A percentile compares a stretch with the other conserved stretches of the same genome.
Evolutionary conservation across 2,113 vertebrate genomes (phyloP).

Genomic region (Sander vitreus): DNA sequence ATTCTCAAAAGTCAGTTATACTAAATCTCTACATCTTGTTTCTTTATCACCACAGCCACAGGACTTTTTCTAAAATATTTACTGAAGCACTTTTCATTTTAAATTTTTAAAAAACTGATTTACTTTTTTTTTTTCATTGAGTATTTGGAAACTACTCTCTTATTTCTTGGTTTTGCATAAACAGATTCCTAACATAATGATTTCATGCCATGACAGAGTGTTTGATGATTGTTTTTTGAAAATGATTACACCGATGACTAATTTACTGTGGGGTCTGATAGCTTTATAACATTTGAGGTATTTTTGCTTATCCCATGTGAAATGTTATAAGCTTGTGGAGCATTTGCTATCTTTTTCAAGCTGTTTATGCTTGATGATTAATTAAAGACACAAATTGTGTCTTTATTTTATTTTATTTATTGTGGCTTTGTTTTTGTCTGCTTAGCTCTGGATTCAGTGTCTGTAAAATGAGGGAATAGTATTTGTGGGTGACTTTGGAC

Average conservation of each 20-base stretch:
- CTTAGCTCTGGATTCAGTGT: slow-evolving; percentile 9
- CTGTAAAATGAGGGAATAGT: neutral
- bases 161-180: neutral
- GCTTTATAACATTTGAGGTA: neutral
- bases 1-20: neutral
- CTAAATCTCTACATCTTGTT: neutral
- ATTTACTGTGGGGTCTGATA: neutral
- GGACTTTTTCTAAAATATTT: neutral
- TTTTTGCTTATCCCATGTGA: neutral
- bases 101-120: no score
- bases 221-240: neutral
- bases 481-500: slow-evolving; percentile 44
- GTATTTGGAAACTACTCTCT: neutral
- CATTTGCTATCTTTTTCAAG: neutral
- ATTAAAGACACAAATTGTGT: neutral
- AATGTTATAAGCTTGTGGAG: neutral
- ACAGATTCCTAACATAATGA: neutral
- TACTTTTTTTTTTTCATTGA: neutral
- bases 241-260: accelerated
- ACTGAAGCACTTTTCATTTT: neutral
- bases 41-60: neutral
- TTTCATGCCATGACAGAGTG: neutral
- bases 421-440: slow-evolving; percentile 12
- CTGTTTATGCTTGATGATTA: neutral
- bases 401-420: neutral